A percentile compares a stretch with the other conserved stretches of the same genome.
phyloP scores from a whole-genome alignment of 2,888 invertebrate species.

The Tipula lateralis region DNA sequence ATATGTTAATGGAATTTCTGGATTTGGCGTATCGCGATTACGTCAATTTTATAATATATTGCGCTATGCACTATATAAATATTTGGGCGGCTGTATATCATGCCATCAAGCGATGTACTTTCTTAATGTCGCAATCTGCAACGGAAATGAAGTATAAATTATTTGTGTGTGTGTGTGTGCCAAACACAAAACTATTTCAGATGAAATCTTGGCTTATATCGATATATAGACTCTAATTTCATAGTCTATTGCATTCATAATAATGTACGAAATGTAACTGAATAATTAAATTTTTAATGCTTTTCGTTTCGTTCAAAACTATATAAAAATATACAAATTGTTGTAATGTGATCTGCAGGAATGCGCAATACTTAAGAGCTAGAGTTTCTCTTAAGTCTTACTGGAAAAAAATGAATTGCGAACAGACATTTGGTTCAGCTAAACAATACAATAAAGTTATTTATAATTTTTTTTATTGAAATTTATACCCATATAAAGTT shows the following conservation, averaged over 20 bases:
- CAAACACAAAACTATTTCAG: not conserved
- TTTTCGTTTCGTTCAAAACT: constrained; percentile 5
- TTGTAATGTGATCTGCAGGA: constrained; percentile 3
- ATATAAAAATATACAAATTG: not conserved
- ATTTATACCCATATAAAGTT: not conserved
- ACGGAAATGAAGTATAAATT: not conserved
- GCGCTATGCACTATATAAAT: no score
- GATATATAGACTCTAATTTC: not conserved
- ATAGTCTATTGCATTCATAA: not conserved
- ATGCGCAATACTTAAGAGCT: not conserved
- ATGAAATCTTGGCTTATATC: not conserved
- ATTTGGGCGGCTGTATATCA: not conserved
- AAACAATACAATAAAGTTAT: not conserved
- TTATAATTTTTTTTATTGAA: constrained; percentile 13
- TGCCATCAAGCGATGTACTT: not conserved
- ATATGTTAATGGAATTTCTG: constrained; percentile 2
- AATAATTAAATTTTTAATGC: not conserved
- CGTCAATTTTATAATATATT: not conserved
- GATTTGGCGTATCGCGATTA: not conserved
- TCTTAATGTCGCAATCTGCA: not conserved
- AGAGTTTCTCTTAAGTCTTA: not conserved
- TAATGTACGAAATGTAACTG: not conserved
- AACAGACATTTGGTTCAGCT: not conserved
- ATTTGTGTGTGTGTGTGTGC: no score
- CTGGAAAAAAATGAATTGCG: not conserved